Evolutionary conservation across 2,113 vertebrate genomes (phyloP).

Genomic region (Anthoscopus minutus): DNA sequence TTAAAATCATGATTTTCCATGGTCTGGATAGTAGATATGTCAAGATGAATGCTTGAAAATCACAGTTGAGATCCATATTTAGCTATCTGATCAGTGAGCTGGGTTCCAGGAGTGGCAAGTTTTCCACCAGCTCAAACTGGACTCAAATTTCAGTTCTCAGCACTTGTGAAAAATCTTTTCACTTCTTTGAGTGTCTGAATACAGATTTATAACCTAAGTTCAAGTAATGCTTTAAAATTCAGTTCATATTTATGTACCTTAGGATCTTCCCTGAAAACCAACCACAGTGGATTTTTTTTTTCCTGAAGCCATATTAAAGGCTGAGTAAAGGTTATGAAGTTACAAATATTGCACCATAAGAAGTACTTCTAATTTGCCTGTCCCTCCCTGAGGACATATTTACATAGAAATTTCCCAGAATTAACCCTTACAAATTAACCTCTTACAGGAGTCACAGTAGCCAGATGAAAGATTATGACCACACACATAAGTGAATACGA

Average conservation of each 20-base stretch:
- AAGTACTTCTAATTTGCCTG: background rate
- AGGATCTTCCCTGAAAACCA: background rate
- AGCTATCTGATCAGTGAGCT: background rate
- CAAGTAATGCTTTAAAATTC: conserved; percentile 1
- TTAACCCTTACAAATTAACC: conserved; percentile 41
- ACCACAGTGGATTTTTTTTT: background rate
- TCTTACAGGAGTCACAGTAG: background rate
- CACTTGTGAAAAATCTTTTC: background rate
- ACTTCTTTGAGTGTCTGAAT: background rate
- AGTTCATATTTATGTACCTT: background rate
- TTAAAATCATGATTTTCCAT: background rate
- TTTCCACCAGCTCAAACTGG: background rate
- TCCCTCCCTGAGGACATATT: background rate
- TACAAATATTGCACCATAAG: conserved; percentile 3
- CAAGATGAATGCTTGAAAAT: background rate
- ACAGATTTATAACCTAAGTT: background rate
- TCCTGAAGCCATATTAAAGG: background rate
- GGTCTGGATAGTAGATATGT: background rate
- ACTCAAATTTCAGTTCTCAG: background rate
- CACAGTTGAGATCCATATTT: background rate
- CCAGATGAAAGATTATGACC: background rate
- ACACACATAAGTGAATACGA: background rate
- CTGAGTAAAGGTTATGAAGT: conserved; percentile 4
- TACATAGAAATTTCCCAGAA: conserved; percentile 2
- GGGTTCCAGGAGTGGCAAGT: background rate